Evolutionary conservation across 37 sponge, comb jelly and placozoan genomes (phyloP).

Genomic region (Hexactinellida sp.): DNA sequence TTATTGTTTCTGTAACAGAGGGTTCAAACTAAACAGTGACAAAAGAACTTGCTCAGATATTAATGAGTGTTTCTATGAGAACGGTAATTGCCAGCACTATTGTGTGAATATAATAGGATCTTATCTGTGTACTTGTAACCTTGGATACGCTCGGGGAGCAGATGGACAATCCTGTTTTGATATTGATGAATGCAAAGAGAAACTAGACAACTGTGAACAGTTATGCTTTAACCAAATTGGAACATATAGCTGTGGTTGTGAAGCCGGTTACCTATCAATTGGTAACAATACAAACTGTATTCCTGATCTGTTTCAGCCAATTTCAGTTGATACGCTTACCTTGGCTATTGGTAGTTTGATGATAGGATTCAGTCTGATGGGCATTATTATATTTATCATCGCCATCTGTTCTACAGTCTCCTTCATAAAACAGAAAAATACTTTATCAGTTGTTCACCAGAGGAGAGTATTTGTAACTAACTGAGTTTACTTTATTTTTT

Average conservation of each 20-base stretch:
- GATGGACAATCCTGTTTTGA: background rate
- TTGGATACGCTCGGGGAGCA: background rate
- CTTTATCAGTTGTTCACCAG: background rate
- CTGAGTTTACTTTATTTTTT: background rate
- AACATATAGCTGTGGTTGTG: constrained; percentile 9
- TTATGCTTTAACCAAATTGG: background rate
- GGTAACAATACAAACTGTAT: background rate
- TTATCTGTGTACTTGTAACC: background rate
- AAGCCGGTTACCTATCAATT: background rate
- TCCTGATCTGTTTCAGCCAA: background rate
- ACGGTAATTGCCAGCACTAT: background rate
- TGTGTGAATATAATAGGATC: constrained; percentile 10
- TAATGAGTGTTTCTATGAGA: background rate
- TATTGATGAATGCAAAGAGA: constrained; percentile 22
- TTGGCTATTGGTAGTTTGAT: background rate
- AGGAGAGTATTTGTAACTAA: background rate
- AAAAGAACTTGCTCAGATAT: constrained; percentile 15
- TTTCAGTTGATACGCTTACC: background rate
- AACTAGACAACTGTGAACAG: constrained; percentile 21
- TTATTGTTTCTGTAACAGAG: constrained; percentile 1
- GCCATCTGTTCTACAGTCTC: background rate
- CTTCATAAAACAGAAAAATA: background rate
- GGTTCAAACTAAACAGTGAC: background rate
- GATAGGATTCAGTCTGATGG: background rate
- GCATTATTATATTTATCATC: background rate